Conservation (phyloP, 2,113 vertebrate species). For the Engraulis encrasicolus region DNA sequence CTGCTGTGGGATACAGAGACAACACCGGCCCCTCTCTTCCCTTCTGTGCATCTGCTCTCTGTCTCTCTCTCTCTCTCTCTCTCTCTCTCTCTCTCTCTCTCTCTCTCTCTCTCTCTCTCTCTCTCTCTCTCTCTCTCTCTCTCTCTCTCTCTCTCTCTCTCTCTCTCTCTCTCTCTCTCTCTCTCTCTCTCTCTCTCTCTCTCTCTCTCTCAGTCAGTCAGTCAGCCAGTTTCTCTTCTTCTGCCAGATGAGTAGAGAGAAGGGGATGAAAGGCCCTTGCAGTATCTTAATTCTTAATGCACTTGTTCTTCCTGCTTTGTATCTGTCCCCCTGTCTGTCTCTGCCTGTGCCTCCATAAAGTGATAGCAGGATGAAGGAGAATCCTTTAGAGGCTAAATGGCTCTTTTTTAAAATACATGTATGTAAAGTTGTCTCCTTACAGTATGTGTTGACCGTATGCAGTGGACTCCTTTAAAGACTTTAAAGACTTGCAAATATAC, state of each 20-base stretch:
- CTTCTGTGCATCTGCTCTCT: not conserved
- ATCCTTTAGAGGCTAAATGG: not conserved
- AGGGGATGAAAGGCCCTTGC: not conserved
- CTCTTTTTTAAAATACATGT: too few species aligned
- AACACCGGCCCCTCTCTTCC: conserved; percentile 24
- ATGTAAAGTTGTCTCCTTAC: not conserved
- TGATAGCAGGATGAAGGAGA: not conserved
- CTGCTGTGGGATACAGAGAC: not conserved
- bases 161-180: not conserved
- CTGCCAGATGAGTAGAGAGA: not conserved
- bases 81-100: conserved; percentile 1
- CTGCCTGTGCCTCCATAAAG: not conserved
- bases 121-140: not conserved
- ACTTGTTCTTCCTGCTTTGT: conserved; percentile 10
- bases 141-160: not conserved
- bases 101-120: not conserved
- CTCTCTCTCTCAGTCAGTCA: too few species aligned
- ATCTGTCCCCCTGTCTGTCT: not conserved
- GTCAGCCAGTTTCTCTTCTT: not conserved
- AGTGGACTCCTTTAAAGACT: too few species aligned
- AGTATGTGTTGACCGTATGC: too few species aligned
- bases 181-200: not conserved
- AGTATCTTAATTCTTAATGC: not conserved
- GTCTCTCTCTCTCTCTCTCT: not conserved
- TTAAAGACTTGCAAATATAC: too few species aligned